Conservation (phyloP, 2,888 invertebrate genomes). For the Endomychus coccineus region DNA sequence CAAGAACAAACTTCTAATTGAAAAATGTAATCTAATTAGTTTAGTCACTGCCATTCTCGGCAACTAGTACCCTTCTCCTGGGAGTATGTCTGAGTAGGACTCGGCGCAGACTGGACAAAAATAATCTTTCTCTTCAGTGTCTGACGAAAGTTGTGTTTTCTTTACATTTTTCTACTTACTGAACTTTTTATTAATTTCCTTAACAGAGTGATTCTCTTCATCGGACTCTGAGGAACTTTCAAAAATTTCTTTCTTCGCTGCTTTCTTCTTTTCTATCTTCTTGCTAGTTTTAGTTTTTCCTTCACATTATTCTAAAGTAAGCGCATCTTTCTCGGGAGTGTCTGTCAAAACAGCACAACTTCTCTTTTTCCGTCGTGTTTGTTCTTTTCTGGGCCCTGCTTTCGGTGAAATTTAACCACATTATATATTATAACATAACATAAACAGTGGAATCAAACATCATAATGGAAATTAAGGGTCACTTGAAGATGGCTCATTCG, state of each 20-base stretch:
- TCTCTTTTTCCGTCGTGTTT: slow-evolving; percentile 2
- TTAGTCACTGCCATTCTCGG: slow-evolving; percentile 1
- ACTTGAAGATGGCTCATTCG: not conserved
- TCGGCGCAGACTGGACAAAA: slow-evolving; percentile 4
- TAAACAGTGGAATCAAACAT: too few relatives aligned
- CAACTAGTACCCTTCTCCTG: slow-evolving; percentile 7
- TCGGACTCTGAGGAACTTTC: slow-evolving; percentile 4
- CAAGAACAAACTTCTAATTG: slow-evolving; percentile 4
- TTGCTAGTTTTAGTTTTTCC: slow-evolving; percentile 2
- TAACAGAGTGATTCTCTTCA: slow-evolving; percentile 8
- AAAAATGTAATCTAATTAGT: slow-evolving; percentile 1
- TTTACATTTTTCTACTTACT: slow-evolving; percentile 5
- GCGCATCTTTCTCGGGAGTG: slow-evolving; percentile 5
- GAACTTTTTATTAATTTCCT: slow-evolving; percentile 6
- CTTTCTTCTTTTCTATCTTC: slow-evolving; percentile 3
- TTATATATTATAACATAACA: too few relatives aligned
- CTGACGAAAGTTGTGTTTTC: not conserved
- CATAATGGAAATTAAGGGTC: too few relatives aligned
- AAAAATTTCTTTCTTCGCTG: slow-evolving; percentile 5
- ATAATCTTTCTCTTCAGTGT: slow-evolving; percentile 4
- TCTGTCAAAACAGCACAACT: slow-evolving; percentile 5
- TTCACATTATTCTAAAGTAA: slow-evolving; percentile 5
- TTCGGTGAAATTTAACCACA: too few relatives aligned
- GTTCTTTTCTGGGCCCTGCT: slow-evolving; percentile 5
- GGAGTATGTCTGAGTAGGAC: slow-evolving; percentile 2